Evolutionary conservation across 2,888 invertebrate genomes (phyloP).

Genomic region (Mesochorus sp.): DNA sequence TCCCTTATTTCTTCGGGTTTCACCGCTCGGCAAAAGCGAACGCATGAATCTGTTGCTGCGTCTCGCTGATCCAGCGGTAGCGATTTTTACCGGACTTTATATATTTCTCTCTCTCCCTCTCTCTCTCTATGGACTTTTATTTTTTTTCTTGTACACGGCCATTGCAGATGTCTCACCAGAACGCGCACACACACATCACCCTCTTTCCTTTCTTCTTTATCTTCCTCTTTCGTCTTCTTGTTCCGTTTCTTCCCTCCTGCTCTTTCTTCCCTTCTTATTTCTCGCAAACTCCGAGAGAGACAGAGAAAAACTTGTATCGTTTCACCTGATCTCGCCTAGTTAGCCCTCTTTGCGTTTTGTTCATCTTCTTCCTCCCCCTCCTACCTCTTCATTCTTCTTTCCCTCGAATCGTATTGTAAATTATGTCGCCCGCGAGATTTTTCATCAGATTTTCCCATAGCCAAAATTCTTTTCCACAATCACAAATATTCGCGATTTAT

Average conservation of each 20-base stretch:
- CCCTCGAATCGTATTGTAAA: constrained; percentile 26
- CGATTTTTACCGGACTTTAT: constrained; percentile 26
- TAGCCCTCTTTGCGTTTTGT: constrained; percentile 68
- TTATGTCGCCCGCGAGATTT: not conserved
- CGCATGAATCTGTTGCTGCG: constrained; percentile 70
- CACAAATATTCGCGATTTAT: too few species aligned
- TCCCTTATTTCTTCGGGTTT: constrained; percentile 71
- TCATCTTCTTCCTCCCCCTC: constrained; percentile 42
- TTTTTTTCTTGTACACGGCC: constrained; percentile 46
- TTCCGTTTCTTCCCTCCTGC: constrained; percentile 36
- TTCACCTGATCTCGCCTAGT: constrained; percentile 78
- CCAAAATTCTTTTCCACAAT: too few species aligned
- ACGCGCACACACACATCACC: constrained; percentile 29
- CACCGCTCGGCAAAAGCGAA: constrained; percentile 67
- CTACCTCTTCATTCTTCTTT: constrained; percentile 17
- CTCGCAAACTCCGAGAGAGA: constrained; percentile 57
- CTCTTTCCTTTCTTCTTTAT: constrained; percentile 46
- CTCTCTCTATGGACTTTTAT: not conserved
- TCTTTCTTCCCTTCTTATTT: constrained; percentile 28
- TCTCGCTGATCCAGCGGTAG: constrained; percentile 51
- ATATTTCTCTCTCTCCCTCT: not conserved
- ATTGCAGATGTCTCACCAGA: constrained; percentile 65
- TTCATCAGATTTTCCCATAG: too few species aligned
- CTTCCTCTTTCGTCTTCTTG: constrained; percentile 53
- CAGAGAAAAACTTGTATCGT: constrained; percentile 75